Base-by-base conservation (phyloP, 2,113 vertebrate species). In the Halcyon senegalensis region DNA sequence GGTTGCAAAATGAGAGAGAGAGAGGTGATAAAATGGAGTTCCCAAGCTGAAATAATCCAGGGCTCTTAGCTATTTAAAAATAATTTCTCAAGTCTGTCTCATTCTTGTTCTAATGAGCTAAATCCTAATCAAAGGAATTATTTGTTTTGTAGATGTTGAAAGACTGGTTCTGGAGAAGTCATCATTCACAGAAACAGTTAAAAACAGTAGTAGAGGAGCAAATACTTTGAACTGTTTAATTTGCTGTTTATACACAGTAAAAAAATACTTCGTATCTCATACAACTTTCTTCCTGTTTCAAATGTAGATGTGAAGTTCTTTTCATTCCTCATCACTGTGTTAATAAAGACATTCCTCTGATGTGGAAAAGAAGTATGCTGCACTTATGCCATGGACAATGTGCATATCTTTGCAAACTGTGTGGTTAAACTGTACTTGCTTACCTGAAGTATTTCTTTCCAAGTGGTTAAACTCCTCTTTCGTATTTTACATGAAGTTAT, bases 281-380 rank as follows among this genome's bases (percentile, higher is more conserved):
- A 21, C 6, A 53, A 33, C 15, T 69, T 83, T 88, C 58, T 78
- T 91, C 53, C 48, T 46, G 31, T 46, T 96, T 96, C 80, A 92
- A 75, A 93, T 33, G n/a, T 37, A 84, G 56, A 56, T 87, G 62
- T 69, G 60, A 92, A 87, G 70, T 82, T 87, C 63, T 80, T 94
- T 92, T 70, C 72, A 90, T 94, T 95, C 92, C 80, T 92, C 59
- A 72, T 35, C 35, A 23, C 35, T 66, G 44, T 62, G 74, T 78
- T 82, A 94, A 87, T 5, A 72, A 31, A 88, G 53, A 62, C 12
- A 76, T 91, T 89, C 58, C 62, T 81, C 62, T 67, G 41, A 53
- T 69, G 80, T 69, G 69, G 53, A 24, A n/a, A 82, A 84, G 68
- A 46, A 82, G 21, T 33, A 43, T 37, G 27, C 78, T 64, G 44